Base-by-base conservation (phyloP, 2,113 vertebrate species). In the Otocyon megalotis region DNA sequence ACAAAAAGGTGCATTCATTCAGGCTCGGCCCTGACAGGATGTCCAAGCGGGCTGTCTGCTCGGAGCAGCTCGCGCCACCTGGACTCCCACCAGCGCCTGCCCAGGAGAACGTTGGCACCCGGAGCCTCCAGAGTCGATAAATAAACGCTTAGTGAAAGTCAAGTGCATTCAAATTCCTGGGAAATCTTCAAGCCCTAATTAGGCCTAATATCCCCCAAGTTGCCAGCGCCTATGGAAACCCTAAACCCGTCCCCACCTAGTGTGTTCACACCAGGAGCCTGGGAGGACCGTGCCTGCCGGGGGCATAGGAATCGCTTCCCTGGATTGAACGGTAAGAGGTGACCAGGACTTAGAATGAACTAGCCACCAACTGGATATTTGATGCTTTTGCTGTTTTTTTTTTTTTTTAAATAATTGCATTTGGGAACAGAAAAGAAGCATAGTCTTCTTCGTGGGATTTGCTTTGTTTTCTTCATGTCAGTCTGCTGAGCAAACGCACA, bases 1-100 rank as follows among this genome's bases (percentile, higher is more conserved):
- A 97, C 92, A 98, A 91, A 98, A 96, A 95, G 50, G 50, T 7
- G 15, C n/a, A 97, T 97, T 98, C 83, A 97, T 97, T 84, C 60
- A 58, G 48, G 5, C 13, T n/a, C 65, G 0, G 43, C 10, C 7
- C 43, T 65, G 48, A 24, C 83, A 82, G 76, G 37, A 67, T 43
- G 30, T 0, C 67, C 35, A 48, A 82, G 67, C n/a, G 20, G 53
- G 90, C 35, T 4, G 58, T 63, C 43, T 26, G 43, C 26, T 24
- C 1, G 8, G 16, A 26, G 54, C 56, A 1, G 43, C 85, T 10
- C 17, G 1, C 8, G 90, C 96, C 56, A 69, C 83, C 93, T 2
- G 8, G 92, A 93, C 50, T 22, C 58, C 74, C 93, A 35, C 5
- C 26, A 24, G 50, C 16, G 5, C 56, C 30, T 26, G 58, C 86